Evolutionary conservation across 2,888 invertebrate genomes (phyloP), one percentile per base, ranked within the genome.

Genomic region (Tuberolachnus salignus): DNA sequence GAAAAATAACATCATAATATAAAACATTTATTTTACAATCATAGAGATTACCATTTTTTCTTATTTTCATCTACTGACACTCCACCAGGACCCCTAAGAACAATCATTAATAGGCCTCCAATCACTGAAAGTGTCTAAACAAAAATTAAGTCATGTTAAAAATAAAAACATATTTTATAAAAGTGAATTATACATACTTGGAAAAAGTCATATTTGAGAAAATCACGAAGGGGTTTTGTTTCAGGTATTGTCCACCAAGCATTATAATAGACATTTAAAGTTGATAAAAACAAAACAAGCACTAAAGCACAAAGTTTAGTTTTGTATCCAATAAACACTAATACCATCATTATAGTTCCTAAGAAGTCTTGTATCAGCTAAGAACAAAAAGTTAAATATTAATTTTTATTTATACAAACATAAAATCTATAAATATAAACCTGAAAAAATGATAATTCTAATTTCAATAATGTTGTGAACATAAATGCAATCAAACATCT

Each of bases 161-260:
- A 57, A 19, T 55, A 61, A 23, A 61, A 23, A 42, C 10, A 23
- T 46, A 53, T 81, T 11, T 59, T 78, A 34, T 34, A 23, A 34
- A 34, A 6, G 34, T 34, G 34, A 80, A 21, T 44, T 42, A 80
- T 67, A 84, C 85, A 87, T 86, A 95, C 95, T 91, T 99, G 99
- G 93, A 99, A 99, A 89, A 99, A 99, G 88, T 99, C 99, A 85
- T 99, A 99, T 89, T 99, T 99, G 83, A 99, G 92, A 89, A 99
- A 99, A 88, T 99, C 99, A 86, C 99, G 89, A 83, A 98, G 92
- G 75, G 98, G 97, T 84, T 96, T 96, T 86, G 97, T 94, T 10
- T 93, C 90, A 4, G 98, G 97, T 85, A 98, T 92, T 84, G 90
- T 90, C 99, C 99, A 99, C 95, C 97, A 99, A 82, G 97, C 95